Conservation (phyloP, 2,797 vertebrate species). For the Nothura maculosa region DNA sequence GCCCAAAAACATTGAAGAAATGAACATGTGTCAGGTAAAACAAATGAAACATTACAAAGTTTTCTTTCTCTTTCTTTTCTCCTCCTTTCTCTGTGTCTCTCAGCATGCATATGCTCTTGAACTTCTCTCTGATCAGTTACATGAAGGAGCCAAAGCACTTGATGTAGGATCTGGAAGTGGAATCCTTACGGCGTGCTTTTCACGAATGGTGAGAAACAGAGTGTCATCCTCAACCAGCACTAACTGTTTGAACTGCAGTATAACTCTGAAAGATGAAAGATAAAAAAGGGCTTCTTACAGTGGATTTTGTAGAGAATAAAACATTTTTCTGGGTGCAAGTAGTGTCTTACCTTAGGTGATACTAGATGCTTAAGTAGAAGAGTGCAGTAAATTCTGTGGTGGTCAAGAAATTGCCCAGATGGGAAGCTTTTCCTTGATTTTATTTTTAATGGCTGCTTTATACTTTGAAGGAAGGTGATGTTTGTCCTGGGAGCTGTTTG, state of each 20-base stretch:
- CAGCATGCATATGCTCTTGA: slow-evolving; percentile 98
- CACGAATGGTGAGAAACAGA: slow-evolving; percentile 93
- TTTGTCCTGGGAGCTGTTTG: not conserved
- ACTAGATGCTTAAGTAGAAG: not conserved
- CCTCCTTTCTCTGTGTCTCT: slow-evolving; percentile 18
- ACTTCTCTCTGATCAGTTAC: slow-evolving; percentile 94
- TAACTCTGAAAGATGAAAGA: not conserved
- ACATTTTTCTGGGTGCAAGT: not conserved
- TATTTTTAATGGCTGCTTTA: not conserved
- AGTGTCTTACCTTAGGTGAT: not conserved
- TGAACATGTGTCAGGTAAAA: not conserved
- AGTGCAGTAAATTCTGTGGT: not conserved
- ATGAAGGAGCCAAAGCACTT: slow-evolving; percentile 96
- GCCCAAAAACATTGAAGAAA: not conserved
- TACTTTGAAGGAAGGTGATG: not conserved
- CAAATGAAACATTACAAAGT: not conserved
- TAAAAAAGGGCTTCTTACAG: fast-evolving
- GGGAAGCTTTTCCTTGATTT: not conserved
- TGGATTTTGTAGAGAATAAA: not conserved
- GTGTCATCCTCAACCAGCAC: slow-evolving; percentile 9
- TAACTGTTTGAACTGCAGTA: not conserved
- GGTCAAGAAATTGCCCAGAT: not conserved
- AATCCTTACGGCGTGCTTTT: slow-evolving; percentile 96
- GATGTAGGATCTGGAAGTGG: slow-evolving; percentile 98
- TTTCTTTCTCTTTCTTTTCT: not conserved